Evolutionary conservation across 2,797 vertebrate species (phyloP).

Genomic region (Acestrorhynchus altus): DNA sequence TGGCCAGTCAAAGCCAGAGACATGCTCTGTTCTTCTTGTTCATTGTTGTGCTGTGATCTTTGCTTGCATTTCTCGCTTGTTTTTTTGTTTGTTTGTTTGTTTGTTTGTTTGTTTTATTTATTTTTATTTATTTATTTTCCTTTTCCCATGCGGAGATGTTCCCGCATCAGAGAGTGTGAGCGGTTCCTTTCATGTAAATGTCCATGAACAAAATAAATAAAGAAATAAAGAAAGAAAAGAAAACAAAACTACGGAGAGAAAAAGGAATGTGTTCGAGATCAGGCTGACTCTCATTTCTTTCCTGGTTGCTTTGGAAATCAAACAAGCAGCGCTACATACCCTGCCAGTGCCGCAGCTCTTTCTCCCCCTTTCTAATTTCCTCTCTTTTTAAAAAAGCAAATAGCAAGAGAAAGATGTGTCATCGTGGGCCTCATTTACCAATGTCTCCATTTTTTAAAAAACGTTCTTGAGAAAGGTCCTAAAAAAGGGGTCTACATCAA

Average conservation of each 20-base stretch:
- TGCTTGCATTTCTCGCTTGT: conserved; percentile 17
- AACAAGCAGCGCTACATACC: conserved; percentile 10
- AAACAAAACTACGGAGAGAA: conserved; percentile 42
- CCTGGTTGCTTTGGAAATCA: conserved; percentile 35
- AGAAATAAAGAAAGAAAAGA: conserved; percentile 13
- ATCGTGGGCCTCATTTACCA: not conserved
- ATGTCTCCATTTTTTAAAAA: too few species aligned
- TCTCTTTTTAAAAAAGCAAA: conserved; percentile 45
- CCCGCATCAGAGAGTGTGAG: conserved; percentile 36
- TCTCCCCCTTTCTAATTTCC: conserved; percentile 31
- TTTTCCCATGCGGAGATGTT: conserved; percentile 41
- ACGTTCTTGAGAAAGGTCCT: too few species aligned
- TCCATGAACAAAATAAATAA: conserved; percentile 31
- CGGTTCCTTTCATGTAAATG: conserved; percentile 51
- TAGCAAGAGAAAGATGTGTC: conserved; percentile 47
- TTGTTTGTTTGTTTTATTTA: not conserved
- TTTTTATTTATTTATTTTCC: too few species aligned
- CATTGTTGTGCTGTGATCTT: conserved; percentile 55
- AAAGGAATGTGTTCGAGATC: conserved; percentile 44
- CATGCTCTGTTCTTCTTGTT: conserved; percentile 48
- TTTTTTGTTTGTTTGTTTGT: conserved; percentile 14
- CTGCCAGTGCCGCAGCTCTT: conserved; percentile 16
- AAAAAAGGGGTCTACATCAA: too few species aligned
- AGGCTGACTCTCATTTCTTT: conserved; percentile 41
- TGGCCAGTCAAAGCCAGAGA: conserved; percentile 15